phyloP scores from a whole-genome alignment of 2,888 invertebrate genomes.

The Sepioteuthis lessoniana region DNA sequence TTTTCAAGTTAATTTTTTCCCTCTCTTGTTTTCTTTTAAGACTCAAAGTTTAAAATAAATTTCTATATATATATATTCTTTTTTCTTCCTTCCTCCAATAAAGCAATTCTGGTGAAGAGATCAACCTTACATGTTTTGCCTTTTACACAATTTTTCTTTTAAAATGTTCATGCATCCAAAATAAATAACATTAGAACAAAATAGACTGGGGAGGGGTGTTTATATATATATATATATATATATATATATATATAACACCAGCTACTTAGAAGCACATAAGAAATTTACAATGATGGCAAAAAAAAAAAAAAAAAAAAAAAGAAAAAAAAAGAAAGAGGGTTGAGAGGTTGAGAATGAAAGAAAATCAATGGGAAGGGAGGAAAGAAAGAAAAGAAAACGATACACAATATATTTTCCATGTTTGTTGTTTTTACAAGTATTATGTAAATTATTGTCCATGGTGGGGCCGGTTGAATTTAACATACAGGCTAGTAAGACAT shows the following conservation, averaged over 20 bases:
- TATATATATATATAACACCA: too few relatives aligned
- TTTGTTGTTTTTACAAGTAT: conserved; percentile 43
- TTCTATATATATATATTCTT: conserved; percentile 24
- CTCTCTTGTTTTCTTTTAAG: conserved; percentile 33
- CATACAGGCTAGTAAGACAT: conserved; percentile 45
- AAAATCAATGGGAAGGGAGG: conserved; percentile 34
- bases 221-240: too few relatives aligned
- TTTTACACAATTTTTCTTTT: conserved; percentile 37
- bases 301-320: neutral
- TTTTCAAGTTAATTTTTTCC: conserved; percentile 15
- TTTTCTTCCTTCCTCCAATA: neutral
- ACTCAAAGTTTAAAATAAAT: conserved; percentile 8
- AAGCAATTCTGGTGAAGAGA: conserved; percentile 46
- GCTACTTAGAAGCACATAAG: conserved; percentile 2
- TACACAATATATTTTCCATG: conserved; percentile 40
- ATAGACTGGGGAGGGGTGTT: neutral
- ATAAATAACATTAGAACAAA: conserved; percentile 44
- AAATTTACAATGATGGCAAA: neutral
- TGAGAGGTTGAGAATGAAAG: conserved; percentile 38
- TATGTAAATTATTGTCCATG: conserved; percentile 9
- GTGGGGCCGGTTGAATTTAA: conserved; percentile 40
- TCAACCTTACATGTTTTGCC: conserved; percentile 35
- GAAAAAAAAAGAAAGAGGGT: too few relatives aligned
- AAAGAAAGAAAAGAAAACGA: conserved; percentile 43
- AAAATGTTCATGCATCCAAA: conserved; percentile 41